Evolutionary conservation across 2,113 vertebrate species (phyloP).

Genomic region (Lophura nycthemera): DNA sequence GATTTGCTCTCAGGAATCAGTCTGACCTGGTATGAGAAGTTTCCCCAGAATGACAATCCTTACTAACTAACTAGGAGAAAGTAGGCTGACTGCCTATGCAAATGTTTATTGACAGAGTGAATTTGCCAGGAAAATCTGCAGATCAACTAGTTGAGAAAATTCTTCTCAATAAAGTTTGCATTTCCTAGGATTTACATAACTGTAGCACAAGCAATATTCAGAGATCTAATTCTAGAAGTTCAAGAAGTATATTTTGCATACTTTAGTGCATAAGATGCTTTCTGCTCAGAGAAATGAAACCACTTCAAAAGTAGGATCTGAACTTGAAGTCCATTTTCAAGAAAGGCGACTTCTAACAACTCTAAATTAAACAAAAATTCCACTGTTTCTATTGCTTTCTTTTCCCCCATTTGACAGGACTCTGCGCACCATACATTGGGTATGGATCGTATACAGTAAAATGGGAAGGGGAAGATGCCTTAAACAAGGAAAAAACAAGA

Average conservation of each 20-base stretch:
- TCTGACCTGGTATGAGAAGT: background rate
- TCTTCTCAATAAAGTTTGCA: background rate
- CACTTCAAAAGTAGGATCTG: background rate
- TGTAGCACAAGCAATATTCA: background rate
- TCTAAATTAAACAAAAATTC: background rate
- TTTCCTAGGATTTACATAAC: background rate
- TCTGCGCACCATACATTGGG: background rate
- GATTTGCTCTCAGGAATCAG: background rate
- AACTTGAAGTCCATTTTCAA: background rate
- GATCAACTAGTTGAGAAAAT: background rate
- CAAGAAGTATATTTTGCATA: background rate
- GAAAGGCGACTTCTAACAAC: background rate
- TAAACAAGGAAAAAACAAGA: background rate
- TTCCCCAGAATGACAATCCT: background rate
- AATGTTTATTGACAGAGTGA: background rate
- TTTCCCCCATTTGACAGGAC: background rate
- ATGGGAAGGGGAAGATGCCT: background rate
- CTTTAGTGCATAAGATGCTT: background rate
- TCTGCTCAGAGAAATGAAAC: background rate
- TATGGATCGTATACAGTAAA: rapidly evolving
- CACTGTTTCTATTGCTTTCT: background rate
- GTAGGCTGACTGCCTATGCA: background rate
- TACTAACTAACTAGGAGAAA: background rate
- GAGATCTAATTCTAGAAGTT: background rate
- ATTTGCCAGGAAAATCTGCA: background rate